phyloP scores from a whole-genome alignment of 2,888 invertebrate genomes.

The Beris morrisii region DNA sequence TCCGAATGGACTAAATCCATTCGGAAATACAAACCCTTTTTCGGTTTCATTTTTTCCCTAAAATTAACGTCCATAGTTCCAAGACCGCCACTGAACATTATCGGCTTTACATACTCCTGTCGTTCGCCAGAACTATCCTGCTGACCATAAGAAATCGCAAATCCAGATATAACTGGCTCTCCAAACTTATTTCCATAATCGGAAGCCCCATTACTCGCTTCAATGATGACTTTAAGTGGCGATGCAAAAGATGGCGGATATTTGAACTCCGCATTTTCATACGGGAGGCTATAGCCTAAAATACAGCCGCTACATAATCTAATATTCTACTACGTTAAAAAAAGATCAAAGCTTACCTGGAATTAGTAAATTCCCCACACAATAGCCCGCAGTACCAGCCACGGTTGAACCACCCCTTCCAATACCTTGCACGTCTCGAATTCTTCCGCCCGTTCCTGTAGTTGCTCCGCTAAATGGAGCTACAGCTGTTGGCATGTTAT shows the following conservation, averaged over 20 bases:
- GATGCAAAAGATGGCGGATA: slow-evolving; percentile 91
- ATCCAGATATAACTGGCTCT: slow-evolving; percentile 90
- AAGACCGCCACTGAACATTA: slow-evolving; percentile 97
- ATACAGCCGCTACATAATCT: not conserved
- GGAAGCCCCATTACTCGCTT: slow-evolving; percentile 97
- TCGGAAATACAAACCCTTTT: slow-evolving; percentile 62
- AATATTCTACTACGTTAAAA: slow-evolving; percentile 23
- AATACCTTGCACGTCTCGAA: slow-evolving; percentile 89
- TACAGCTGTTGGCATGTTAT: slow-evolving; percentile 97
- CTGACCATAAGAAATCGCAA: slow-evolving; percentile 88
- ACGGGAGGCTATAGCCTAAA: slow-evolving; percentile 78
- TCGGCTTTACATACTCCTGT: slow-evolving; percentile 95
- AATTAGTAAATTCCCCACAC: slow-evolving; percentile 89
- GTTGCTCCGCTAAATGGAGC: slow-evolving; percentile 98
- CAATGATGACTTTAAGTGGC: slow-evolving; percentile 86
- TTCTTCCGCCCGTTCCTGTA: slow-evolving; percentile 94
- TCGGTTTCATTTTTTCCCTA: slow-evolving; percentile 75
- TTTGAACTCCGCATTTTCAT: slow-evolving; percentile 74
- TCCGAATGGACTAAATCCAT: slow-evolving; percentile 11
- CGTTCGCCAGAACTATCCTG: slow-evolving; percentile 66
- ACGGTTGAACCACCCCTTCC: slow-evolving; percentile 93
- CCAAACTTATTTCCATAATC: slow-evolving; percentile 99
- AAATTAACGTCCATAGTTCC: slow-evolving; percentile 85
- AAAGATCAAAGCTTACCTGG: slow-evolving; percentile 64
- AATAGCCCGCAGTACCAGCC: slow-evolving; percentile 95